Evolutionary conservation across 2,113 vertebrate species (phyloP), one percentile per base, ranked within the genome.

Genomic region (Pseudorasbora parva): DNA sequence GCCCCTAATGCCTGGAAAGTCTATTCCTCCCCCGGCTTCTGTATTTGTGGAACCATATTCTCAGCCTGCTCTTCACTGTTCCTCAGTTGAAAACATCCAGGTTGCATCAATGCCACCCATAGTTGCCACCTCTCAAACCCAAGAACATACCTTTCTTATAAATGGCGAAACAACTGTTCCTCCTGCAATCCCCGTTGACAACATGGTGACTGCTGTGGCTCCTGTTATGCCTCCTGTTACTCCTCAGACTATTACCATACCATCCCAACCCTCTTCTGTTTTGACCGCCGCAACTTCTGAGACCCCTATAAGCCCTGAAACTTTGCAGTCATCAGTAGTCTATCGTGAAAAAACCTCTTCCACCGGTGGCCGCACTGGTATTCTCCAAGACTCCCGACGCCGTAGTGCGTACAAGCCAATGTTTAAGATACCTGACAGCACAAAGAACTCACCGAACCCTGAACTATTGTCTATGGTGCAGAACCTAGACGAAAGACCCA

Each of bases 401-500:
- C 94, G 97, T 25, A 91, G 93, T 73, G 93, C 94, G 8, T 95
- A 93, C 62, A 98, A 97, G 88, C 95, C 97, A 82, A 97, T 99
- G 97, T 99, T 99, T 91, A 94, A 91, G 72, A 88, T 93, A 14
- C 93, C 93, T 37, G 96, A 97, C 0, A 94, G 94, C 86, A 96
- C 96, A 90, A 95, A 97, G 87, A 95, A 96, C 89, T 96, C 96
- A 6, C 98, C 98, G 19, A 99, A 99, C 88, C 98, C 98, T 1
- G 97, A 97, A 27, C 92, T 99, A 30, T 88, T 99, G 27, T 95
- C 95, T 68, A 93, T 99, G 91, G 98, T 99, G 86, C 98, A 99
- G 90, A 98, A 97, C 69, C 88, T 98, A 82, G 98, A 99, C 90
- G 97, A 97, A 60, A 96, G 96, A 81, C 94, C 92, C 0, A 94